These are phyloP conservation scores for Hydropsyche betteni DNA, from an alignment of 2,888 invertebrate genomes.

Conservation along the genomic window DNA sequence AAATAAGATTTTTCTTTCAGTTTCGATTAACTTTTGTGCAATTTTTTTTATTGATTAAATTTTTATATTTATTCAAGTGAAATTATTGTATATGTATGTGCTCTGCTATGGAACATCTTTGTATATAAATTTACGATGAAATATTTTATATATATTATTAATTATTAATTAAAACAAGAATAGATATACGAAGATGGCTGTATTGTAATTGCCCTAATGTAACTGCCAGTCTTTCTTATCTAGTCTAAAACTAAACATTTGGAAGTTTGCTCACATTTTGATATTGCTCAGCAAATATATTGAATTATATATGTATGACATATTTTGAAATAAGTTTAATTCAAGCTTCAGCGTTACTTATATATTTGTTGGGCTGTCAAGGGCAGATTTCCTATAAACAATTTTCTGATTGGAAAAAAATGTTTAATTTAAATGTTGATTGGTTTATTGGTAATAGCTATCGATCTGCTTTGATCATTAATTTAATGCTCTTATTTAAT, in stretches of 20 bases:
- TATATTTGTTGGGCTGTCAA: neutral
- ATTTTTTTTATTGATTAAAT: neutral
- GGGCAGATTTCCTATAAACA: neutral
- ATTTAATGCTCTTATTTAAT: slow-evolving; percentile 1
- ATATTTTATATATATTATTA: slow-evolving; percentile 27
- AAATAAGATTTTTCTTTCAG: no score
- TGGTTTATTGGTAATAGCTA: neutral
- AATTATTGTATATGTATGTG: slow-evolving; percentile 8
- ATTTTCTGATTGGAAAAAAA: slow-evolving; percentile 5
- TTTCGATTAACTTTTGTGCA: no score
- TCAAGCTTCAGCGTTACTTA: neutral
- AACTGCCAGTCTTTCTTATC: slow-evolving; percentile 42
- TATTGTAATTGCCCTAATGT: slow-evolving; percentile 40
- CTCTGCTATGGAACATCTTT: slow-evolving; percentile 20
- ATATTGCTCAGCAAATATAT: slow-evolving; percentile 33
- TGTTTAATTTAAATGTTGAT: neutral
- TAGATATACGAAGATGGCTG: slow-evolving; percentile 45
- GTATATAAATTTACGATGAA: slow-evolving; percentile 32
- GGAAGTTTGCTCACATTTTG: slow-evolving; percentile 17
- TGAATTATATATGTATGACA: neutral
- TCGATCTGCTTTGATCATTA: slow-evolving; percentile 6
- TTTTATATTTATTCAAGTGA: neutral
- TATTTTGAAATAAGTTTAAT: neutral
- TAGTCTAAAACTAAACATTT: slow-evolving; percentile 28
- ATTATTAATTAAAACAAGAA: slow-evolving; percentile 22